phyloP scores from a whole-genome alignment of 2,888 invertebrate species.

The Brachypalpus laphriformis region DNA sequence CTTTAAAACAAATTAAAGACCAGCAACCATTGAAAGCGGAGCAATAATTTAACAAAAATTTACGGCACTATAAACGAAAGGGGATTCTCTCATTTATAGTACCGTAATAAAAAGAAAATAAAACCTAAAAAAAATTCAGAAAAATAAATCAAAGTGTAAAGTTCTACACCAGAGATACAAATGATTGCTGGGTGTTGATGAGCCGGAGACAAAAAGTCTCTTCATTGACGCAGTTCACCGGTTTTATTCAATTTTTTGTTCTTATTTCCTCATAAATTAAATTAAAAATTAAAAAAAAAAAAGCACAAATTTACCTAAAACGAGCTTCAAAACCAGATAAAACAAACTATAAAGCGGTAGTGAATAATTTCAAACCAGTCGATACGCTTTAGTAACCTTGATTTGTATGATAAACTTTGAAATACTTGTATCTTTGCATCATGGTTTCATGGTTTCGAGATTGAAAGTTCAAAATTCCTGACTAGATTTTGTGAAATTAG shows the following conservation, averaged over 20 bases:
- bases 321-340: conserved; percentile 21
- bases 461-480: conserved; percentile 4
- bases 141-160: not conserved
- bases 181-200: not conserved
- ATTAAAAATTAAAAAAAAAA: not conserved
- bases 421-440: not conserved
- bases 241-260: not conserved
- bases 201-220: not conserved
- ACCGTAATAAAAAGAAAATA: not conserved
- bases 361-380: not conserved
- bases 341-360: not conserved
- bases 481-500: conserved; percentile 2
- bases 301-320: not conserved
- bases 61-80: not conserved
- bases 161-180: not conserved
- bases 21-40: not conserved
- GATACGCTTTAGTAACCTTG: conserved; percentile 33
- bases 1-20: not conserved
- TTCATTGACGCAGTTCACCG: conserved; percentile 2
- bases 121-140: not conserved
- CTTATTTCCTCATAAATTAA: not conserved
- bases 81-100: not conserved
- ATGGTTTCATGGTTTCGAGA: conserved; percentile 14
- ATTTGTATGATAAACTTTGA: conserved; percentile 3
- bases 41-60: not conserved